Evolutionary conservation across 1,140 invertebrate species (phyloP).

Genomic region (Drosophila kepulauana): DNA sequence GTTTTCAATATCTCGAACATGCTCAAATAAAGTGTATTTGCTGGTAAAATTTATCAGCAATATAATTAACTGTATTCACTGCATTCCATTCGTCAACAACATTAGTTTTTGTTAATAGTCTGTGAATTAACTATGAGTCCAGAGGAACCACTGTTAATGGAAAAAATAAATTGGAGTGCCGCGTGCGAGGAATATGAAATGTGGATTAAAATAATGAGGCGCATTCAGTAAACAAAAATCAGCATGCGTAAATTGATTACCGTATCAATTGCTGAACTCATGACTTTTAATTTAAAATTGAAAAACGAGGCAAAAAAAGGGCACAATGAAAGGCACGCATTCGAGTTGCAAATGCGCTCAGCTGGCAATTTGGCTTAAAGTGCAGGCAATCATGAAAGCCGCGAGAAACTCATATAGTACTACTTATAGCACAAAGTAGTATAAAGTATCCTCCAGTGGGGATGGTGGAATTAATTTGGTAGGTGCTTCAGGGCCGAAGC

Average conservation of each 20-base stretch:
- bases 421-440: conserved; percentile 21
- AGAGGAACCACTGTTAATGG: not conserved
- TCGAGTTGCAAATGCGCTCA: conserved; percentile 42
- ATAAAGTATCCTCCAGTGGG: conserved; percentile 7
- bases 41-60: too few relatives aligned
- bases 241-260: conserved; percentile 70
- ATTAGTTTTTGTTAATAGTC: conserved; percentile 4
- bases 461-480: conserved; percentile 26
- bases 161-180: not conserved
- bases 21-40: too few relatives aligned
- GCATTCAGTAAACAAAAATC: conserved; percentile 46
- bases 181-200: conserved; percentile 9
- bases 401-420: conserved; percentile 40
- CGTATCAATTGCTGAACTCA: conserved; percentile 77
- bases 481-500: not conserved
- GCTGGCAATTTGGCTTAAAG: conserved; percentile 66
- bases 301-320: conserved; percentile 9
- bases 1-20: too few relatives aligned
- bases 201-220: conserved; percentile 26
- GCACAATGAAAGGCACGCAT: conserved; percentile 18
- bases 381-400: conserved; percentile 44
- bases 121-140: not conserved
- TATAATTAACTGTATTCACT: not conserved
- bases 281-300: conserved; percentile 76
- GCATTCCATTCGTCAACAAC: not conserved